A percentile compares a stretch with the other conserved stretches of the same genome.
Conservation (phyloP, 2,113 vertebrate genomes). For the Labeo catla region DNA sequence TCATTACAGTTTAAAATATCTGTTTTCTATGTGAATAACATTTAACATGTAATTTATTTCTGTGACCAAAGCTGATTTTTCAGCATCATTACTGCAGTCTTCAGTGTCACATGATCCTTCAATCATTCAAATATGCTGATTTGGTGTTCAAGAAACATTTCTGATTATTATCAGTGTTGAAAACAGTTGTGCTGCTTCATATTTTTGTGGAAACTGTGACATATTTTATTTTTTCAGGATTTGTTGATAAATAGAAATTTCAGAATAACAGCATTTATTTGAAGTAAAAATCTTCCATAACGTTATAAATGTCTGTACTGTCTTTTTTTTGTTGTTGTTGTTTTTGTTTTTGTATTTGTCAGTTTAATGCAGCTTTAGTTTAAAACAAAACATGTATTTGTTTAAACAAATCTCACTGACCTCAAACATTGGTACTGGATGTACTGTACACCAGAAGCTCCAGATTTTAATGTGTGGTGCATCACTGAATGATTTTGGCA, state of each 20-base stretch:
- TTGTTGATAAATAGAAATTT: neutral
- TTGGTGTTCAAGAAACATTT: neutral
- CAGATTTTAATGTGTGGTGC: neutral
- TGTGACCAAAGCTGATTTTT: neutral
- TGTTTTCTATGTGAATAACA: neutral
- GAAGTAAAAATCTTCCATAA: neutral
- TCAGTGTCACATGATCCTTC: conserved; percentile 4
- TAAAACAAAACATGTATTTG: no score
- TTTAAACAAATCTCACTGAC: neutral
- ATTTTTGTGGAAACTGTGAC: neutral
- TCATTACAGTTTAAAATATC: neutral
- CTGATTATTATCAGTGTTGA: neutral
- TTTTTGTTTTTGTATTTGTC: no score
- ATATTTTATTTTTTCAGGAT: neutral
- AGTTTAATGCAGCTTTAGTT: no score
- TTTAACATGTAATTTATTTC: neutral
- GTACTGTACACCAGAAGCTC: neutral
- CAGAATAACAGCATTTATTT: neutral
- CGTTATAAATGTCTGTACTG: neutral
- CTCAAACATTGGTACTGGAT: neutral
- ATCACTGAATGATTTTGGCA: neutral
- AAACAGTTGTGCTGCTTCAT: neutral
- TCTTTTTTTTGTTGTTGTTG: neutral
- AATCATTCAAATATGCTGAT: neutral
- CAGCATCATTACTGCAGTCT: neutral